Evolutionary conservation across 1,140 invertebrate species (phyloP), one percentile per base, ranked within the genome.

Genomic region (Lepidostoma basale): DNA sequence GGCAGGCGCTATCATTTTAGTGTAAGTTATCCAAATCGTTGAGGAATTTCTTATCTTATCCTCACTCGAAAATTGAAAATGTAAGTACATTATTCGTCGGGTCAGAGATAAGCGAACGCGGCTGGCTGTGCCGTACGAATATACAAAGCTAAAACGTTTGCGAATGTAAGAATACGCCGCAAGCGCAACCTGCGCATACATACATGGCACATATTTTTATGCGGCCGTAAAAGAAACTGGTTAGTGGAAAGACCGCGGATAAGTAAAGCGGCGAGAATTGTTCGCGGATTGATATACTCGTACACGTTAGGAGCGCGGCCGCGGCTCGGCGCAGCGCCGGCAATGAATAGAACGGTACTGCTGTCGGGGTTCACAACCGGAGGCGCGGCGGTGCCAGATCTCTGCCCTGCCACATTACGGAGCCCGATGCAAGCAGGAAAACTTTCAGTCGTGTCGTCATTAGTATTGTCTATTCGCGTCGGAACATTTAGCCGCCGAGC

Each of bases 321-420:
- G n/a, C n/a, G n/a, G n/a, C n/a, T n/a, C n/a, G n/a, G 30, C 30
- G 30, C n/a, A n/a, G 6, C 58, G 28, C 60, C 22, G 58, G 58
- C 58, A 60, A 60, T 44, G 40, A 62, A 62, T n/a, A 16, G 8
- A 8, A 62, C 60, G 60, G 60, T 62, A 62, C 47, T 28, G 22
- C 60, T 23, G 42, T 62, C 60, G 60, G 60, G 60, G 60, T 62
- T 47, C 60, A 62, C 60, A 62, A 62, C 60, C 60, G 60, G 36
- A 42, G 42, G 20, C 40, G 60, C 60, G 60, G 23, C 60, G 60
- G 9, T 62, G 60, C 60, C 60, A 42, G 42, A 49, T 62, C 60
- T 33, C 18, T 9, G 39, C 58, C 58, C 45, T 49, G 12, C 26
- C 26, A 42, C 56, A n/a, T 8, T 42, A 40, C 52, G 10, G 25